phyloP scores from a whole-genome alignment of 2,797 vertebrate genomes.

The Clarias platycephalus region DNA sequence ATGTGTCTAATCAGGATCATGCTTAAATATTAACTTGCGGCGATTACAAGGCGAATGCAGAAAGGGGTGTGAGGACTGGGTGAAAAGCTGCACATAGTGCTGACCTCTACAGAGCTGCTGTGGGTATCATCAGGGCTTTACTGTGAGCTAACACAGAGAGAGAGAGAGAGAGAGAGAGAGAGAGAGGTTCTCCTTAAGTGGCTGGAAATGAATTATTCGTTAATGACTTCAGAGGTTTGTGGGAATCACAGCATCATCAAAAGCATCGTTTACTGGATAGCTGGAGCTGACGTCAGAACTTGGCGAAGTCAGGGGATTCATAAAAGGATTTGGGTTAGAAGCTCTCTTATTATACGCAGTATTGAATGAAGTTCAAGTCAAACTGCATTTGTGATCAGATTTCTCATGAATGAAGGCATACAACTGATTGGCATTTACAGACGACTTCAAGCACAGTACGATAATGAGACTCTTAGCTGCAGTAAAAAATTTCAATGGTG shows the following conservation, averaged over 20 bases:
- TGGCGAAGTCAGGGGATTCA: not conserved
- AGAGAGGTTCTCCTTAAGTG: constrained; percentile 52
- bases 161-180: not conserved
- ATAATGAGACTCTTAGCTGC: no score
- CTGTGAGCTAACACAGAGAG: constrained; percentile 1
- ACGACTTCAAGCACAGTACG: no score
- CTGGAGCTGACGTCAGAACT: not conserved
- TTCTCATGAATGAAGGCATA: no score
- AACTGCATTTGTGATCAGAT: no score
- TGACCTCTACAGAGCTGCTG: not conserved
- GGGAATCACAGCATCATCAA: constrained; percentile 49
- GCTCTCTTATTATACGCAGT: no score
- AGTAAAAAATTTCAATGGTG: no score
- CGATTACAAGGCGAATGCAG: constrained; percentile 16
- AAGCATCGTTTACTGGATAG: constrained; percentile 50
- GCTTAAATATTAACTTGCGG: constrained; percentile 53
- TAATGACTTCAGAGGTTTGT: constrained; percentile 76
- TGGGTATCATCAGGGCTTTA: constrained; percentile 16
- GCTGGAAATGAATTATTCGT: constrained; percentile 75
- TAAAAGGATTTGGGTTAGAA: no score
- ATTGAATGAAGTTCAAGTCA: no score
- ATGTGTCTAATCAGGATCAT: constrained; percentile 49
- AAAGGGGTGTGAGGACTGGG: not conserved
- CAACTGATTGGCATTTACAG: no score
- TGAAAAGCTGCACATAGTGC: not conserved